These are phyloP conservation scores for Channa maculata DNA, from an alignment of 2,113 vertebrate species.

Conservation along the genomic window DNA sequence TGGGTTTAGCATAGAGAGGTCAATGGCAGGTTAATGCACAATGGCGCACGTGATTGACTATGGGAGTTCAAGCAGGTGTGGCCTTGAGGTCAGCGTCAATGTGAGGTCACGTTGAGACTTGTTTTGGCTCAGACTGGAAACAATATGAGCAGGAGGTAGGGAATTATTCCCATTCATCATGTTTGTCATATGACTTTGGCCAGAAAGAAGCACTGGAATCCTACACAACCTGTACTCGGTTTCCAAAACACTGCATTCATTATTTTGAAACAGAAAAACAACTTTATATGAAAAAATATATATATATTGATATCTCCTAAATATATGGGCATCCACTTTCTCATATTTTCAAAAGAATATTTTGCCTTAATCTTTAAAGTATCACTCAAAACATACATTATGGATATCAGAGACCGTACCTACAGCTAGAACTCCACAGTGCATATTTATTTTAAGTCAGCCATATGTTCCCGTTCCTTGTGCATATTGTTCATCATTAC, in stretches of 20 bases:
- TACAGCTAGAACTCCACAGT: no score
- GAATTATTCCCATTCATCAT: constrained; percentile 68
- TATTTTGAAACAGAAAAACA: neutral
- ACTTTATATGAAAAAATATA: neutral
- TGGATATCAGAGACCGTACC: neutral
- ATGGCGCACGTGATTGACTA: constrained; percentile 66
- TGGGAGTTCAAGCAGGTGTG: constrained; percentile 28
- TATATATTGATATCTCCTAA: neutral
- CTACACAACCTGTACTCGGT: neutral
- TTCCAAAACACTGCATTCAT: constrained; percentile 1
- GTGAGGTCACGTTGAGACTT: constrained; percentile 37
- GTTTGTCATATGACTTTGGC: constrained; percentile 53
- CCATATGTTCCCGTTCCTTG: constrained; percentile 21
- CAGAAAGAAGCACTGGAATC: neutral
- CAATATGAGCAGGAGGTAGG: constrained; percentile 36
- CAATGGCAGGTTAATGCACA: constrained; percentile 76
- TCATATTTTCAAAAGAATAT: neutral
- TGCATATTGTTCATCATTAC: constrained; percentile 24
- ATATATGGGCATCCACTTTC: neutral
- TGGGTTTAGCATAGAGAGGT: constrained; percentile 77
- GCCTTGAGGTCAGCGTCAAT: constrained; percentile 37
- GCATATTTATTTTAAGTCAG: constrained; percentile 29
- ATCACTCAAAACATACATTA: neutral
- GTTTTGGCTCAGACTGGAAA: constrained; percentile 66
- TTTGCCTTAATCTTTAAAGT: neutral